Base-by-base conservation (phyloP, 2,797 vertebrate genomes). In the Brachymystax lenok region DNA sequence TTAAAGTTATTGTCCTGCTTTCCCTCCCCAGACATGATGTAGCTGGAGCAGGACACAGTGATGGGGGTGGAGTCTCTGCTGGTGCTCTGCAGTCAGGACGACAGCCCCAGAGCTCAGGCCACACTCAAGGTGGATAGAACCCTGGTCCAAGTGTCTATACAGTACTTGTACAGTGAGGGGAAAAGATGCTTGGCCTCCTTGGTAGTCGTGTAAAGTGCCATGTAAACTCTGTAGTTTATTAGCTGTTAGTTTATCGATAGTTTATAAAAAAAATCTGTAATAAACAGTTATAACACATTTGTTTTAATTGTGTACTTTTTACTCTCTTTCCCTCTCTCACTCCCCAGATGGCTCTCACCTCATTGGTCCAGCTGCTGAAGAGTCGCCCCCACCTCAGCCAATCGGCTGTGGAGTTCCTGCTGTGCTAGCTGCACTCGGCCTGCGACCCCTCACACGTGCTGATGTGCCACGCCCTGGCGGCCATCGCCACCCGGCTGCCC, bases 21-120 rank as follows among this genome's bases (percentile, higher is more conserved):
- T 12, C 10, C 61, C 50, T 77, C 71, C 16, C 59, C 88, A 99
- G 98, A 99, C 85, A 92, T 96, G 69, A 83, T 95, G 50, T 94
- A 96, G 83, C 77, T 99, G 94, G 98, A 99, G 80, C 97, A 99
- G 91, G 97, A 99, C 90, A 97, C 97, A 0, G 94, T 98, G 79
- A 95, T 96, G 88, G 97, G 96, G 74, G 94, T 98, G 83, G 95
- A 99, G 90, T 96, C 97, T 61, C 95, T 99, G 21, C 92, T 99
- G 90, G 94, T 98, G 83, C 96, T 98, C 51, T 98, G 97, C 89
- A 97, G 96, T 89, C 97, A 98, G 90, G 98, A 98, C 84, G 93
- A 93, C 80, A 95, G 95, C 85, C 79, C 94, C 28, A 92, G 94
- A 79, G 93, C 96, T 77, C 96, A 98, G 89, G 92, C 93, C 50